Percentiles rank a stretch among this genome's conserved stretches.
Conservation (phyloP, 2,888 invertebrate genomes). For the Rapana venosa region DNA sequence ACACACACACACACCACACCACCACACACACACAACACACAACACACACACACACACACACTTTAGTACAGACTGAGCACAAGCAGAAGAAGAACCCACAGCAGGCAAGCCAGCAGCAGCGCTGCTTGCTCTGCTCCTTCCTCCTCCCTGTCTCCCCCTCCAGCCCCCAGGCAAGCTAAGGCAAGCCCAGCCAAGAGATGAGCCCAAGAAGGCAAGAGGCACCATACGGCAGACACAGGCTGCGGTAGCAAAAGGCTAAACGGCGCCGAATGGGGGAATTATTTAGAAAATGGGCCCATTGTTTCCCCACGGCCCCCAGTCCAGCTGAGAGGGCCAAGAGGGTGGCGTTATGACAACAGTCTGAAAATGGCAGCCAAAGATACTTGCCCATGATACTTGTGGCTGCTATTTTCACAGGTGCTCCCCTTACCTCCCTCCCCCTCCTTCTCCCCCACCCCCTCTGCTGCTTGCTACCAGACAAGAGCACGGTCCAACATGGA, state of each 20-base stretch:
- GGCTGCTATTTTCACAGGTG: slow-evolving; percentile 45
- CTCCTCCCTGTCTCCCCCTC: background rate
- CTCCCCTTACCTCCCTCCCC: background rate
- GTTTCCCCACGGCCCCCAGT: slow-evolving; percentile 36
- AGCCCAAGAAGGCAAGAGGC: background rate
- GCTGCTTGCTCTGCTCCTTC: too few relatives aligned
- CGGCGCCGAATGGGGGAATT: slow-evolving; percentile 27
- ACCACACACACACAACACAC: too few relatives aligned
- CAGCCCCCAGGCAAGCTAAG: background rate
- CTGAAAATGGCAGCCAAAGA: slow-evolving; percentile 42
- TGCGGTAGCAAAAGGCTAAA: slow-evolving; percentile 37
- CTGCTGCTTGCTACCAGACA: background rate
- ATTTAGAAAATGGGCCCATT: slow-evolving; percentile 45
- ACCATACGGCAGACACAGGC: slow-evolving; percentile 32
- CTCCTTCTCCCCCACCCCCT: too few relatives aligned
- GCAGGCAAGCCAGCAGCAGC: too few relatives aligned
- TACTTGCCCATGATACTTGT: slow-evolving; percentile 39
- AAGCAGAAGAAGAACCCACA: too few relatives aligned
- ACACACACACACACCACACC: too few relatives aligned
- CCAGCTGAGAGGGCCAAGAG: slow-evolving; percentile 32
- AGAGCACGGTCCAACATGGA: background rate
- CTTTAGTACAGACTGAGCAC: too few relatives aligned
- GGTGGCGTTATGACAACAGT: slow-evolving; percentile 45
- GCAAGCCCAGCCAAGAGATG: background rate
- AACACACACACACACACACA: too few relatives aligned